Evolutionary conservation across 2,797 vertebrate genomes (phyloP).

Genomic region (Apodemus agrarius): DNA sequence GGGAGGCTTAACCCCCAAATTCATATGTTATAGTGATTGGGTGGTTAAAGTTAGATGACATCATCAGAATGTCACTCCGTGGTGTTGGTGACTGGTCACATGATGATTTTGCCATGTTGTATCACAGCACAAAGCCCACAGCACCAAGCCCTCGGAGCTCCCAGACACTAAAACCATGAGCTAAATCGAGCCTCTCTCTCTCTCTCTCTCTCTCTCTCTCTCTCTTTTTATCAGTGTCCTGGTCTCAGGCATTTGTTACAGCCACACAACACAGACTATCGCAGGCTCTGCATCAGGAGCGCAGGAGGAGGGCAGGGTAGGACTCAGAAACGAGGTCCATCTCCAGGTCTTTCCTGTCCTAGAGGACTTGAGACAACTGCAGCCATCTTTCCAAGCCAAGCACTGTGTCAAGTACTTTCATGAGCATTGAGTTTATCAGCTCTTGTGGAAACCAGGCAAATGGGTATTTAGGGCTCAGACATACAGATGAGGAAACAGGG

Average conservation of each 20-base stretch:
- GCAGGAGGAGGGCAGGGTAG: background rate
- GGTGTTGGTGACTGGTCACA: background rate
- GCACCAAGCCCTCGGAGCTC: background rate
- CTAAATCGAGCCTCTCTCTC: background rate
- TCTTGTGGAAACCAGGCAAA: background rate
- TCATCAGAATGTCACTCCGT: background rate
- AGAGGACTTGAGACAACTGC: background rate
- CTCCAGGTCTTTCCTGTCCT: too few species aligned
- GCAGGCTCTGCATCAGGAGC: background rate
- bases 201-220: too few species aligned
- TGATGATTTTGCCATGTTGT: too few species aligned
- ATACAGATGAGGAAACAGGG: background rate
- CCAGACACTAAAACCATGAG: background rate
- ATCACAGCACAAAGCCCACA: background rate
- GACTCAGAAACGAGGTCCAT: rapidly evolving
- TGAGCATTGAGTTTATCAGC: too few species aligned
- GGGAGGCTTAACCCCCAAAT: background rate
- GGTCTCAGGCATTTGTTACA: background rate
- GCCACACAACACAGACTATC: background rate
- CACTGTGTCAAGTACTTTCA: background rate
- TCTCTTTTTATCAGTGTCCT: background rate
- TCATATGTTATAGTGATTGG: background rate
- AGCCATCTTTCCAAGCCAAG: rapidly evolving
- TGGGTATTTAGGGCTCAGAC: background rate
- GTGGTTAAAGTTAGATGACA: background rate